Conservation (phyloP, 2,113 vertebrate genomes). For the Pseudorasbora parva region DNA sequence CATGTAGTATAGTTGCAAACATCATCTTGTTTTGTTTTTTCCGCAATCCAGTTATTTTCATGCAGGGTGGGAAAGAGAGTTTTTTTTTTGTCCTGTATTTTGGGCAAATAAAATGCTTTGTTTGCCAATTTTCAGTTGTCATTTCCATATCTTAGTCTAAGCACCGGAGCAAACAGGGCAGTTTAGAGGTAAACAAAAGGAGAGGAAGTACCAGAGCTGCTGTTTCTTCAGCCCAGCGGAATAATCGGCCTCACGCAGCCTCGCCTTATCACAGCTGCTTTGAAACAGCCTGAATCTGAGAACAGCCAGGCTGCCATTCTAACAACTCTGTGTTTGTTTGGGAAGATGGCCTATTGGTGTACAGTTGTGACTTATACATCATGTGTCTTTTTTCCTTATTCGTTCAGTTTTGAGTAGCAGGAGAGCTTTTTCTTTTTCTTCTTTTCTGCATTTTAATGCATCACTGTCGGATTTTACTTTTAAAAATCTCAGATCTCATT, state of each 20-base stretch:
- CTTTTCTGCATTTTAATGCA: background rate
- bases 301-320: slow-evolving; percentile 4
- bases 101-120: background rate
- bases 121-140: slow-evolving; percentile 1
- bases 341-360: background rate
- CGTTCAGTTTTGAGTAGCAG: background rate
- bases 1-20: background rate
- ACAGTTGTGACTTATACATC: background rate
- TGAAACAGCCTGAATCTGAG: slow-evolving; percentile 33
- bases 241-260: slow-evolving; percentile 43
- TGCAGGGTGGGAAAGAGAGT: background rate
- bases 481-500: slow-evolving; percentile 15
- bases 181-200: slow-evolving; percentile 40
- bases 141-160: slow-evolving; percentile 28
- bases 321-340: slow-evolving; percentile 40
- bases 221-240: slow-evolving; percentile 35
- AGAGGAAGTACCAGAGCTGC: slow-evolving; percentile 32
- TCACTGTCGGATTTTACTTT: slow-evolving; percentile 1
- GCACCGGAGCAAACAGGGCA: slow-evolving; percentile 25
- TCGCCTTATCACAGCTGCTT: slow-evolving; percentile 32
- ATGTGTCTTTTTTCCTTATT: background rate
- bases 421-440: background rate
- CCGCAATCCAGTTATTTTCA: background rate
- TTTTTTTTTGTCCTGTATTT: background rate
- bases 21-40: background rate